These are phyloP conservation scores for Myodes glareolus DNA, from an alignment of 2,113 vertebrate species.

Conservation along the genomic window DNA sequence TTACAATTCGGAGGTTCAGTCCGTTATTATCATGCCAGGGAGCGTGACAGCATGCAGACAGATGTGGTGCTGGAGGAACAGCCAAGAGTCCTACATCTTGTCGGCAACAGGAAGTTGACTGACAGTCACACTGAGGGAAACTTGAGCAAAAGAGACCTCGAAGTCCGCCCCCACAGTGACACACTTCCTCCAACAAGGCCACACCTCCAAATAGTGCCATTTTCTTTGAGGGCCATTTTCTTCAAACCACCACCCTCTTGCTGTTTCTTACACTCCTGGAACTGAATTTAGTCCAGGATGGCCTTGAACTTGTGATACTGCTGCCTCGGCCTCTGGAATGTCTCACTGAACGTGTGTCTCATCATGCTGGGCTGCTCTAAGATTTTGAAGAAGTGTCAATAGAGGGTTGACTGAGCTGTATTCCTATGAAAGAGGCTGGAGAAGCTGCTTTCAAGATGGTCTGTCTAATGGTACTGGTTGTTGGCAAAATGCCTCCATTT, in stretches of 20 bases:
- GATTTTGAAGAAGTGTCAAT: constrained; percentile 15
- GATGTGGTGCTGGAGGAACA: background rate
- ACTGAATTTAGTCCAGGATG: background rate
- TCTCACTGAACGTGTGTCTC: background rate
- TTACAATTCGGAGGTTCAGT: background rate
- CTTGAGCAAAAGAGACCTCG: background rate
- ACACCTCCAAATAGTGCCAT: background rate
- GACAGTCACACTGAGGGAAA: background rate
- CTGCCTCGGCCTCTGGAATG: background rate
- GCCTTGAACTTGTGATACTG: background rate
- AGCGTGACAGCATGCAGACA: background rate
- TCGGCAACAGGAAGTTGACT: background rate
- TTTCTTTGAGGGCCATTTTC: background rate
- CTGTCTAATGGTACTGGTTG: background rate
- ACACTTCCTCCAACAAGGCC: background rate
- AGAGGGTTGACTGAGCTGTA: background rate
- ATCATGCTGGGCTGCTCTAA: background rate
- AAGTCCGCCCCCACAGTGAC: background rate
- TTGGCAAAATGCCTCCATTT: background rate
- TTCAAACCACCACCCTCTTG: background rate
- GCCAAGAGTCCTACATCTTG: background rate
- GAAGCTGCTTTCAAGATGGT: background rate
- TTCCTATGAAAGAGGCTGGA: background rate
- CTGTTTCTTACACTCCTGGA: background rate
- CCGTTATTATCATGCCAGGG: background rate